These are phyloP conservation scores for Caprella mutica DNA, from an alignment of 2,888 invertebrate species.

Conservation along the genomic window DNA sequence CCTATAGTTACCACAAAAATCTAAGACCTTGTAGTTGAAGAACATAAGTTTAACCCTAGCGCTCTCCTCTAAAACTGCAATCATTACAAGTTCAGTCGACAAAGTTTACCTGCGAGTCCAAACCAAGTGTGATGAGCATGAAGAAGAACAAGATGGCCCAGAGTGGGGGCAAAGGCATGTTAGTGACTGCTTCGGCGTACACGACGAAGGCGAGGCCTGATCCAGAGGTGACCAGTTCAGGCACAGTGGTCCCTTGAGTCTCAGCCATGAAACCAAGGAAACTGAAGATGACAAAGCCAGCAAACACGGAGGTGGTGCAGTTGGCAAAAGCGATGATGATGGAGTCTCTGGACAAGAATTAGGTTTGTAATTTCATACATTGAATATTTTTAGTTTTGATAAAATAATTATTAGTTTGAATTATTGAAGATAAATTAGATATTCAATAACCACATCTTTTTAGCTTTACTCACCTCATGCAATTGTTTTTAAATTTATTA, in stretches of 20 bases:
- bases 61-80: no score
- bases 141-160: slow-evolving; percentile 31
- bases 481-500: slow-evolving; percentile 32
- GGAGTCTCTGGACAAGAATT: slow-evolving; percentile 19
- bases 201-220: slow-evolving; percentile 30
- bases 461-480: slow-evolving; percentile 20
- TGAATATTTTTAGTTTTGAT: no score
- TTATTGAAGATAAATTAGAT: no score
- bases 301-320: slow-evolving; percentile 26
- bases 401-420: no score
- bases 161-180: slow-evolving; percentile 25
- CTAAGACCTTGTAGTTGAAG: no score
- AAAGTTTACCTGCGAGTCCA: slow-evolving; percentile 24
- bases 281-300: slow-evolving; percentile 32
- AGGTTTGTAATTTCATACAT: no score
- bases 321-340: slow-evolving; percentile 18
- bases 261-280: slow-evolving; percentile 28
- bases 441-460: no score
- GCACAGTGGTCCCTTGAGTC: slow-evolving; percentile 14
- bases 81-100: neutral
- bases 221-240: slow-evolving; percentile 24
- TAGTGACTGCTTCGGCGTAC: slow-evolving; percentile 28
- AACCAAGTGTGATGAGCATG: slow-evolving; percentile 30
- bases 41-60: no score
- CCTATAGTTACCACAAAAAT: no score